Evolutionary conservation across 2,113 vertebrate species (phyloP), one percentile per base, ranked within the genome.

Genomic region (Saguinus imperator): DNA sequence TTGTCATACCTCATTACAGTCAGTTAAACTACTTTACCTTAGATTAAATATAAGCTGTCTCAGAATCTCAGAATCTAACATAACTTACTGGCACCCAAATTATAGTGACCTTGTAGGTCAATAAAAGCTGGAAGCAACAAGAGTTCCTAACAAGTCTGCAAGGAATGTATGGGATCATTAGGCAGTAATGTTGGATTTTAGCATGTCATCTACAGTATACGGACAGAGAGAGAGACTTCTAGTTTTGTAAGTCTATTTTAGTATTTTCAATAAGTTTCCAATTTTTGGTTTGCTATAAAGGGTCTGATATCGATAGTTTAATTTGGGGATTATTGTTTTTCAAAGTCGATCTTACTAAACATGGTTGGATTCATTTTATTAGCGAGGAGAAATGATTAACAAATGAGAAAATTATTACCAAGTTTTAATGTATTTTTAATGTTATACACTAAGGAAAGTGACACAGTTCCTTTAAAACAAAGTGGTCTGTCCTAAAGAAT

Each of bases 1-100:
- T 88, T 95, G 91, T 97, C 96, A 97, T 96, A 96, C 40, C 11
- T 97, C 27, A 94, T 91, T 97, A 94, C 14, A 40, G 97, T 97
- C 95, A 94, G 37, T 48, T 96, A 95, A 95, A 97, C 20, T 64
- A 91, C 87, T 96, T 88, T 76, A 89, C 76, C n/a, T 68, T 91
- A 66, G 35, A 94, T 92, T 80, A 96, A 95, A 96, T 72, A 76
- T 20, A 96, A 64, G 37, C 4, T 92, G 21, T 66, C 86, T 97
- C 57, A 35, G 92, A 94, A 76, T 94, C 75, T 85, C 57, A 35
- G 92, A 94, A 76, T 94, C 75, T 85, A 79, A 52, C 12, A 37
- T 48, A n/a, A 73, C 72, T 85, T 90, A 61, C 58, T 50, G 80
- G 6, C n/a, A n/a, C 32, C 40, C 21, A 89, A 92, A 90, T 82